Conservation (phyloP, 2,113 vertebrate genomes). For the Centrocercus urophasianus region DNA sequence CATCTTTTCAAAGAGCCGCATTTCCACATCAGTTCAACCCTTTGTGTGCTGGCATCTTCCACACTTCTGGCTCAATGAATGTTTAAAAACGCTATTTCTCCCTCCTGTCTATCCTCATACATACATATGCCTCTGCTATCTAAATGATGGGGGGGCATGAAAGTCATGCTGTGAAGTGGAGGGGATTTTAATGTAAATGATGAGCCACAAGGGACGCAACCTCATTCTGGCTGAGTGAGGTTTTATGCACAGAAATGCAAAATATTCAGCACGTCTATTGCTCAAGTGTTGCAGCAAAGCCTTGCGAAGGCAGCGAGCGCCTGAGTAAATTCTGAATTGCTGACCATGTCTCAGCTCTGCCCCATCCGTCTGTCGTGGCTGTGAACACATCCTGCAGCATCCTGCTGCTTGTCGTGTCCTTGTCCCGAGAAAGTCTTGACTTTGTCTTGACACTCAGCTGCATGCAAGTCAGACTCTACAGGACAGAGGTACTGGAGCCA, state of each 20-base stretch:
- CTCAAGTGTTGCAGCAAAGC: not conserved
- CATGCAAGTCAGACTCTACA: not conserved
- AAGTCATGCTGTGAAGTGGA: constrained; percentile 28
- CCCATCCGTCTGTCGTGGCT: accelerated
- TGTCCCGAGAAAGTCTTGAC: not conserved
- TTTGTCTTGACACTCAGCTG: not conserved
- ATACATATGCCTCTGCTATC: not conserved
- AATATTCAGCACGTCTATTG: constrained; percentile 8
- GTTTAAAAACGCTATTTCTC: not conserved
- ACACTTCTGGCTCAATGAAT: constrained; percentile 61
- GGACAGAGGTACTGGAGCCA: not conserved
- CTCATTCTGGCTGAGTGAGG: constrained; percentile 48
- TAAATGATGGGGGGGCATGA: constrained; percentile 45
- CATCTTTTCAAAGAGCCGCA: constrained; percentile 61
- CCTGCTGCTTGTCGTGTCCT: not conserved
- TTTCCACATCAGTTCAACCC: constrained; percentile 71
- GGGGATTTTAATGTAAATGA: constrained; percentile 62
- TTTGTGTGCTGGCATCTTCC: constrained; percentile 45
- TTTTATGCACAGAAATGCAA: constrained; percentile 28
- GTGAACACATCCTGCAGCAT: not conserved
- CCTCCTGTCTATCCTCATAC: not conserved
- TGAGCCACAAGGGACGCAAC: constrained; percentile 29
- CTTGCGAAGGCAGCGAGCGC: not conserved
- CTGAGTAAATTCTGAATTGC: not conserved
- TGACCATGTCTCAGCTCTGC: not conserved